Evolutionary conservation across 2,113 vertebrate genomes (phyloP).

Genomic region (Anseranas semipalmata): DNA sequence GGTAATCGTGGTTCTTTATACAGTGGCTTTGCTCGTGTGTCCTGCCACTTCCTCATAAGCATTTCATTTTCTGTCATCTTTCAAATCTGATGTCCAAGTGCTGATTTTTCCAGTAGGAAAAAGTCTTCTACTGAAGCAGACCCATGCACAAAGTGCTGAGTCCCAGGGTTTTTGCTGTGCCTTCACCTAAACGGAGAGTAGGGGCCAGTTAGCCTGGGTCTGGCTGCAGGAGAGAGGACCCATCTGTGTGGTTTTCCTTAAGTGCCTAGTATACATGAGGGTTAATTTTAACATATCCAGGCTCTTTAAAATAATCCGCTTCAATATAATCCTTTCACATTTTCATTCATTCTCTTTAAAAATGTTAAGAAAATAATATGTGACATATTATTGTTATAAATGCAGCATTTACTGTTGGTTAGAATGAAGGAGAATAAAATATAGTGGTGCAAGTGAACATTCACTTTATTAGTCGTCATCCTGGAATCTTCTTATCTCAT

Average conservation of each 20-base stretch:
- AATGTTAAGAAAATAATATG: not conserved
- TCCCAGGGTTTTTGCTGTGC: not conserved
- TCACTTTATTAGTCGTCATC: not conserved
- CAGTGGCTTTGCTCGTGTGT: not conserved
- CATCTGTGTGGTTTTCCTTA: not conserved
- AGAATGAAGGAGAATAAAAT: not conserved
- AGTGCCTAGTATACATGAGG: not conserved
- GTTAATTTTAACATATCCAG: not conserved
- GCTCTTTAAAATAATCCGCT: not conserved
- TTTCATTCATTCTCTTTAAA: not conserved
- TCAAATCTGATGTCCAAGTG: not conserved
- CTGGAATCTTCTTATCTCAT: not conserved
- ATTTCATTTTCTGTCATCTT: not conserved
- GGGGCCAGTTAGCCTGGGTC: not conserved
- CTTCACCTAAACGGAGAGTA: not conserved
- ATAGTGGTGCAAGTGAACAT: not conserved
- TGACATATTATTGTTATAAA: not conserved
- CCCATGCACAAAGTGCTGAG: accelerated
- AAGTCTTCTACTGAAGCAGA: not conserved
- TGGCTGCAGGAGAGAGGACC: not conserved
- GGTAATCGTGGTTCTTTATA: not conserved
- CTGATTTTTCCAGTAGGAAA: not conserved
- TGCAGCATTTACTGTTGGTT: not conserved
- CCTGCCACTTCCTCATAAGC: not conserved
- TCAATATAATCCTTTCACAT: not conserved